Percentiles rank a stretch among this genome's conserved stretches.
phyloP scores from a whole-genome alignment of 2,113 vertebrate species.

The Ammodytes marinus region DNA sequence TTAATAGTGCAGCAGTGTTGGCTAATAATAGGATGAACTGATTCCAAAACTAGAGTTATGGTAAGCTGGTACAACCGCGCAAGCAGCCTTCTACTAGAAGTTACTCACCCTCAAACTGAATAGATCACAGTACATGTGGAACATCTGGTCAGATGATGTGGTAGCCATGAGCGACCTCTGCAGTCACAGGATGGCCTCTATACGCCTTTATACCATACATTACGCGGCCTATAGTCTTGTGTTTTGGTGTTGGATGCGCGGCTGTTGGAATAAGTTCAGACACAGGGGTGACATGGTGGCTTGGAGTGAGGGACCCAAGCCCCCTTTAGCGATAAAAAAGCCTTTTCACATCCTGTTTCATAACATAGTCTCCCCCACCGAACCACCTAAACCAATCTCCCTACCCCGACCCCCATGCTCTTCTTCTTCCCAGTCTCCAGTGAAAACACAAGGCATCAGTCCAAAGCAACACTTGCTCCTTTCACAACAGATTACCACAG shows the following conservation, averaged over 20 bases:
- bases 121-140: background rate
- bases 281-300: constrained; percentile 38
- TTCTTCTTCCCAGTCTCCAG: constrained; percentile 42
- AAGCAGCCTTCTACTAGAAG: background rate
- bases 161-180: background rate
- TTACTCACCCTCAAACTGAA: background rate
- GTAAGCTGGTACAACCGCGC: background rate
- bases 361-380: constrained; percentile 43
- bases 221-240: constrained; percentile 6
- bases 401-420: background rate
- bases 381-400: constrained; percentile 1
- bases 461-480: constrained; percentile 47
- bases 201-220: background rate
- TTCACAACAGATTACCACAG: constrained; percentile 76
- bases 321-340: constrained; percentile 58
- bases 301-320: constrained; percentile 43
- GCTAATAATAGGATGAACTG: background rate
- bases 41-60: background rate
- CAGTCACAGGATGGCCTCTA: background rate
- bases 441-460: constrained; percentile 46
- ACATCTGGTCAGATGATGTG: constrained; percentile 8
- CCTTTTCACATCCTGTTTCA: constrained; percentile 72
- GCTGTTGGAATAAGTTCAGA: constrained; percentile 46
- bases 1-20: background rate
- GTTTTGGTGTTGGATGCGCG: constrained; percentile 39